Percentiles rank a stretch among this genome's conserved stretches.
Conservation (phyloP, 2,888 invertebrate genomes). For the Zhuqinia jingwanae region DNA sequence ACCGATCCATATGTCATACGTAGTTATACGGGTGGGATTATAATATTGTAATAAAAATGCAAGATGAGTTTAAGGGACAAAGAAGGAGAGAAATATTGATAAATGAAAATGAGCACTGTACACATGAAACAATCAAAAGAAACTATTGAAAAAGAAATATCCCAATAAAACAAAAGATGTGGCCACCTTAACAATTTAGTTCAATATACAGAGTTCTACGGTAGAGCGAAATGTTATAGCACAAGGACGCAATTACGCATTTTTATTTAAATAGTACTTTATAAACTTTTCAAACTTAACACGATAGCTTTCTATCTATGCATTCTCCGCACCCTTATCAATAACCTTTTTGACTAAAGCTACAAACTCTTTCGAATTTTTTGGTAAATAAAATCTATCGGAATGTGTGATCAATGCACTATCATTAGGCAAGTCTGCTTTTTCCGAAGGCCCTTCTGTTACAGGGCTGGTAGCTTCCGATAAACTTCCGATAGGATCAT, state of each 20-base stretch:
- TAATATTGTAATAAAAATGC: background rate
- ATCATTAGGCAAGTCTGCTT: constrained; percentile 61
- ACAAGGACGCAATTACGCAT: background rate
- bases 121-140: too few species aligned
- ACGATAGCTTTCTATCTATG: constrained; percentile 2
- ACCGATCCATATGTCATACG: background rate
- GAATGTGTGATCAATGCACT: constrained; percentile 77
- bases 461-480: constrained; percentile 71
- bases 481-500: constrained; percentile 93
- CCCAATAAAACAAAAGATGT: too few species aligned
- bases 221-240: too few species aligned
- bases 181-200: too few species aligned
- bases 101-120: background rate
- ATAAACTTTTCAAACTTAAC: constrained; percentile 23
- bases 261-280: background rate
- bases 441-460: constrained; percentile 45
- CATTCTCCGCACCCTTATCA: constrained; percentile 68
- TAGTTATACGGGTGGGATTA: background rate
- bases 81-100: background rate
- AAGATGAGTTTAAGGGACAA: background rate
- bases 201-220: too few species aligned
- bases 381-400: constrained; percentile 78
- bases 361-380: constrained; percentile 77
- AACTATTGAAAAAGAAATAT: too few species aligned
- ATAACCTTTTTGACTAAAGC: constrained; percentile 78